Conservation (phyloP, 2,113 vertebrate species). For the Neodontobutis hainanensis region DNA sequence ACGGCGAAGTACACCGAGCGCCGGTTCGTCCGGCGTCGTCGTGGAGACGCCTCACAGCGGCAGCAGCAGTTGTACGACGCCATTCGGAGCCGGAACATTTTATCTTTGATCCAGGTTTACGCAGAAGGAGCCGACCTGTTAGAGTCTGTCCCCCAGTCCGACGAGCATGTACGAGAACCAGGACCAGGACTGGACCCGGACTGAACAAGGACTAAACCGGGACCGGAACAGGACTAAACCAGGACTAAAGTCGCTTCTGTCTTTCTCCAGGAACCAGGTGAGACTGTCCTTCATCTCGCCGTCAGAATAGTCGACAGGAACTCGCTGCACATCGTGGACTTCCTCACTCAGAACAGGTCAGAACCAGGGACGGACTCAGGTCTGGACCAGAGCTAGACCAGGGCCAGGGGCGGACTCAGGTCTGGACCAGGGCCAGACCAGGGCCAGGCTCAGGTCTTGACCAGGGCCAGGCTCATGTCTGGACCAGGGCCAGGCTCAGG, state of each 20-base stretch:
- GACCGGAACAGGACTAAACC: neutral
- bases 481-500: too few relatives aligned
- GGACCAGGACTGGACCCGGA: neutral
- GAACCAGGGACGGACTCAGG: neutral
- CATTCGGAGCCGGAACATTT: constrained; percentile 86
- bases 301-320: constrained; percentile 93
- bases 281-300: constrained; percentile 93
- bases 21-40: constrained; percentile 83
- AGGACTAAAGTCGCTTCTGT: neutral
- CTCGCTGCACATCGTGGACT: constrained; percentile 96
- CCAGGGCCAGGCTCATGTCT: neutral
- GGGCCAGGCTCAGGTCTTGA: too few relatives aligned
- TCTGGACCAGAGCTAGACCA: too few relatives aligned
- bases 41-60: constrained; percentile 72
- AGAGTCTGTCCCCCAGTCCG: constrained; percentile 85
- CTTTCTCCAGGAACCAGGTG: constrained; percentile 86
- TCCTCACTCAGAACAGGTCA: constrained; percentile 96
- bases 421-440: too few relatives aligned
- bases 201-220: neutral
- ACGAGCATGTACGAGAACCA: constrained; percentile 83
- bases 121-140: constrained; percentile 92
- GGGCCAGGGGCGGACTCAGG: too few relatives aligned
- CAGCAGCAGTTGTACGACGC: constrained; percentile 87
- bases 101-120: constrained; percentile 90
- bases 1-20: constrained; percentile 95